These are phyloP conservation scores for Conchocele bisecta DNA, from an alignment of 2,888 invertebrate species.

Conservation along the genomic window DNA sequence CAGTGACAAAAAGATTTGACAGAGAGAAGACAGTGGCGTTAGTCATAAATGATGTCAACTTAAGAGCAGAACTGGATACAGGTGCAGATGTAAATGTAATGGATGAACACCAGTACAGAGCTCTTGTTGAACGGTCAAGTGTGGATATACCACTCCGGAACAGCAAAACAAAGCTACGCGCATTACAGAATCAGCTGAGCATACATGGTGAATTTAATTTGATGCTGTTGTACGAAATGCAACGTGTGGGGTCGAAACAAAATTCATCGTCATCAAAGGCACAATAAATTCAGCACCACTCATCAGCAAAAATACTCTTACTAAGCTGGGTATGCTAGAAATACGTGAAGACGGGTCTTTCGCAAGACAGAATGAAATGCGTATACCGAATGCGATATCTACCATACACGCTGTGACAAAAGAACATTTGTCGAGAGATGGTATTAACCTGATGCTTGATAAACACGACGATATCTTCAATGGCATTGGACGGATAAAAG, in stretches of 20 bases:
- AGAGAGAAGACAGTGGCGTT: constrained; percentile 3
- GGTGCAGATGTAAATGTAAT: constrained; percentile 24
- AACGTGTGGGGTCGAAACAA: not conserved
- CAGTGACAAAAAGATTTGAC: not conserved
- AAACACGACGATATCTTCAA: not conserved
- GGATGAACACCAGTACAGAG: constrained; percentile 14
- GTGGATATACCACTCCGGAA: not conserved
- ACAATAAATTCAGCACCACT: not conserved
- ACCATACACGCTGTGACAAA: not conserved
- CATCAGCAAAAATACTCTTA: not conserved
- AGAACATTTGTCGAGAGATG: not conserved
- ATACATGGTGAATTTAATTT: constrained; percentile 1
- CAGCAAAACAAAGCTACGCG: constrained; percentile 3
- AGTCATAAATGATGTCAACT: constrained; percentile 4
- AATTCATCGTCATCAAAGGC: not conserved
- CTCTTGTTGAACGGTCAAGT: not conserved
- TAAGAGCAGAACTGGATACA: constrained; percentile 20
- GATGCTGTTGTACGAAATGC: not conserved
- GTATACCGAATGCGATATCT: not conserved
- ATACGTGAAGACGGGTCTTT: not conserved
- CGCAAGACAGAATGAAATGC: not conserved
- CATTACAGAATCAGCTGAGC: constrained; percentile 2
- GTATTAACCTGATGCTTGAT: not conserved
- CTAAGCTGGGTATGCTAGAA: constrained; percentile 1
- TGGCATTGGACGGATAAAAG: constrained; percentile 3